Base-by-base conservation (phyloP, 2,113 vertebrate genomes). In the Rhynchopsitta pachyrhyncha region DNA sequence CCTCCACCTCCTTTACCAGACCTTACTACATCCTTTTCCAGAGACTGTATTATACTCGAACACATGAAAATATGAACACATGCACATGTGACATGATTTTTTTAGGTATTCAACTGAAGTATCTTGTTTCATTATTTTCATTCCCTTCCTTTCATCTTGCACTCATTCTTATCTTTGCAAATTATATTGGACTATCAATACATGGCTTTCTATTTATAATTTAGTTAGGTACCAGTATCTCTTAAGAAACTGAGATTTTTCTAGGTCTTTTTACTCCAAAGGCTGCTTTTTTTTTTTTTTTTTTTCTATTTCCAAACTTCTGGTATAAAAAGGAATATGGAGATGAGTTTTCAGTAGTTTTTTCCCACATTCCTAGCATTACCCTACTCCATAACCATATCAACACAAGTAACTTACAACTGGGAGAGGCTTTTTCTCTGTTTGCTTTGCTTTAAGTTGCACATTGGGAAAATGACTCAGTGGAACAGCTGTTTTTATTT, bases 401-500 rank as follows among this genome's bases (percentile, higher is more conserved):
- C 64, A 62, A 88, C 41, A 86, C 47, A 84, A 82, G 2, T 31
- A 86, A 77, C 23, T 70, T 87, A 80, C 39, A 88, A 82, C 17
- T 50, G 44, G 76, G 81, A 91, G 41, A 64, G 57, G 25, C 17
- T 70, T 47, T 77, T 90, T 46, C 60, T 78, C 66, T 84, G 44
- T 83, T 88, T 95, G 70, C 70, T 91, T 77, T 90, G 68, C 37
- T 90, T 84, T 76, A 84, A 49, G 57, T 44, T 90, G 80, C 62
- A 84, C 7, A 0, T 82, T 91, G 74, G 90, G 67, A 93, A 96
- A 95, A 83, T 93, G 93, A 92, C 75, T 95, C 88, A 93, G 85
- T 88, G 71, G 91, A 95, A 83, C 82, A 93, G 86, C 86, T 94
- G 88, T 7, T 96, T 94, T 93, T 68, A 80, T 84, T 66, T 59